phyloP scores from a whole-genome alignment of 2,888 invertebrate genomes.

The Phymatocera aterrima region DNA sequence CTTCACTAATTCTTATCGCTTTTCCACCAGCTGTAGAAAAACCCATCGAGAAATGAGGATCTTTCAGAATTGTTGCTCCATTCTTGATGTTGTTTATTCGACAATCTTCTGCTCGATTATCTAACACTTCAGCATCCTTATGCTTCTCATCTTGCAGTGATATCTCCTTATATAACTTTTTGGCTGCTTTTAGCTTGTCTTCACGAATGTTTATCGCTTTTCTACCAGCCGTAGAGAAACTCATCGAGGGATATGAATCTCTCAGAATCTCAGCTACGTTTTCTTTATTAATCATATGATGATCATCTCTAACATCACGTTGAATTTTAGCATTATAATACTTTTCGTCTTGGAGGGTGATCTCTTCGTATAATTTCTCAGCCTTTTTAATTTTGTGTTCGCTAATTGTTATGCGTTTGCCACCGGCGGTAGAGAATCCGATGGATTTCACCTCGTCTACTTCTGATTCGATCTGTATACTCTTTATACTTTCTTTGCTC shows the following conservation, averaged over 20 bases:
- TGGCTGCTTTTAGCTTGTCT: constrained; percentile 28
- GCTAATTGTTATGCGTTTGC: neutral
- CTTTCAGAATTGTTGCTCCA: neutral
- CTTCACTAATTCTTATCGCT: constrained; percentile 64
- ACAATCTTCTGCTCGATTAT: neutral
- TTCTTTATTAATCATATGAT: neutral
- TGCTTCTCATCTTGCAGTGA: neutral
- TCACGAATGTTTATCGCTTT: constrained; percentile 52
- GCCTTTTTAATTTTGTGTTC: neutral
- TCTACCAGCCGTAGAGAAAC: constrained; percentile 56
- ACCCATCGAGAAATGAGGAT: constrained; percentile 48
- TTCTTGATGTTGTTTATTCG: neutral
- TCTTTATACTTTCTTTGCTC: neutral
- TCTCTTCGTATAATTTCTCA: neutral
- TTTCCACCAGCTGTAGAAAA: constrained; percentile 72
- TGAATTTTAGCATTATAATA: neutral
- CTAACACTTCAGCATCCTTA: neutral
- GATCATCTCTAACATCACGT: neutral
- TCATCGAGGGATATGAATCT: constrained; percentile 1
- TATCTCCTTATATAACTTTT: neutral
- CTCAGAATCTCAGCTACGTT: neutral
- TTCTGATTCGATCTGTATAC: neutral
- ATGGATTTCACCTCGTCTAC: neutral
- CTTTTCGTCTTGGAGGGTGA: neutral
- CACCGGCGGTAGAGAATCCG: neutral